A percentile compares a stretch with the other conserved stretches of the same genome.
Evolutionary conservation across 2,797 vertebrate species (phyloP).

Genomic region (Picus viridis): DNA sequence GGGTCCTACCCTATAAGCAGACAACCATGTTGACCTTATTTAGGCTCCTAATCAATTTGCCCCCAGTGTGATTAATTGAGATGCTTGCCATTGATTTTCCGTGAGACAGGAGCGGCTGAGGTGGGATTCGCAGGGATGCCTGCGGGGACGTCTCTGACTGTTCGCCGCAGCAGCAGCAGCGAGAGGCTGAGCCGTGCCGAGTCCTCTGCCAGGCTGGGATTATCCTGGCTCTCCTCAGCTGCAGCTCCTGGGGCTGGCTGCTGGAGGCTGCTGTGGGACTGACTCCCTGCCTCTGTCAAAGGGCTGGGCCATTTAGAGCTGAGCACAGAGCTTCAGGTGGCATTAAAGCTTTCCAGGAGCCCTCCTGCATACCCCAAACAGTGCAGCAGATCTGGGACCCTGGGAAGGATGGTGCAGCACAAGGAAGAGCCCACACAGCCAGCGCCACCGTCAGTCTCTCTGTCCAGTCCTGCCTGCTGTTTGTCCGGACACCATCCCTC

Average conservation of each 20-base stretch:
- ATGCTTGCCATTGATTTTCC: conserved; percentile 83
- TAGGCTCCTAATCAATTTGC: conserved; percentile 84
- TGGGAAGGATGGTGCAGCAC: background rate
- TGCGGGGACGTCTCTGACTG: background rate
- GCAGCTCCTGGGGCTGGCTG: fast-evolving
- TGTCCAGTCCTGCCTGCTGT: background rate
- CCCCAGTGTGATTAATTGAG: conserved; percentile 86
- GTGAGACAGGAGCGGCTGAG: background rate
- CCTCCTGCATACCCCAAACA: fast-evolving
- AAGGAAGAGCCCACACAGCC: fast-evolving
- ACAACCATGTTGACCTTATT: conserved; percentile 87
- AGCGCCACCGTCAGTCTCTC: fast-evolving
- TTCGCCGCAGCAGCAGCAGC: fast-evolving
- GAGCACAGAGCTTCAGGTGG: fast-evolving
- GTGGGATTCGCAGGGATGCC: background rate
- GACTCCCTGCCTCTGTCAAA: background rate
- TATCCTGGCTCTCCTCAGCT: fast-evolving
- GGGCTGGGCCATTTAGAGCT: fast-evolving
- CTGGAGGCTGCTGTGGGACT: background rate
- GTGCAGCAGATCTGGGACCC: fast-evolving
- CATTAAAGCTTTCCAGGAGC: background rate
- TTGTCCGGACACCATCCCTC: fast-evolving
- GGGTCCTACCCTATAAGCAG: conserved; percentile 87
- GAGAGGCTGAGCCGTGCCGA: background rate
- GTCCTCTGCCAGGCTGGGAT: background rate